Conservation (phyloP, 2,797 vertebrate genomes). For the Etheostoma perlongum region DNA sequence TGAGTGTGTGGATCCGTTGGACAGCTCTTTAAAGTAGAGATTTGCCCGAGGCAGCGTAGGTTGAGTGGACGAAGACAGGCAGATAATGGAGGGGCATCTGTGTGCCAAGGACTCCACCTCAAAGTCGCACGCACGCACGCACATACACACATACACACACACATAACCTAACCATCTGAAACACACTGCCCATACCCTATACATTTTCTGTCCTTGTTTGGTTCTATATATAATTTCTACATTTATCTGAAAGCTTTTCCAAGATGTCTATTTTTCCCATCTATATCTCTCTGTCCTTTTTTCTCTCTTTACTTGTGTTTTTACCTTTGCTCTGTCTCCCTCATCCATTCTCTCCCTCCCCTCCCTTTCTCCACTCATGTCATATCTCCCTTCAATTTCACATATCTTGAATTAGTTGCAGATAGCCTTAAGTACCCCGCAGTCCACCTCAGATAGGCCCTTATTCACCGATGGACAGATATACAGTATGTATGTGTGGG, state of each 20-base stretch:
- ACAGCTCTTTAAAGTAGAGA: constrained; percentile 96
- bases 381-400: constrained; percentile 85
- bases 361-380: constrained; percentile 61
- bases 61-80: constrained; percentile 89
- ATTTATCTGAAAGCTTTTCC: constrained; percentile 77
- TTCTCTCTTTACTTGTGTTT: constrained; percentile 26
- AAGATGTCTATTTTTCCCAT: constrained; percentile 68
- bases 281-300: constrained; percentile 28
- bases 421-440: constrained; percentile 83
- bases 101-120: constrained; percentile 87
- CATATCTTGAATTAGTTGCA: constrained; percentile 85
- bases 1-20: constrained; percentile 78
- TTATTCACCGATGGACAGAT: constrained; percentile 77
- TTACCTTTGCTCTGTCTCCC: constrained; percentile 4
- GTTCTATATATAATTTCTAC: constrained; percentile 71
- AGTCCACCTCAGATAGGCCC: constrained; percentile 76
- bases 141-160: constrained; percentile 25
- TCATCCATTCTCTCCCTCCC: constrained; percentile 16
- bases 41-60: constrained; percentile 92
- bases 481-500: constrained; percentile 51
- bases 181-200: constrained; percentile 44
- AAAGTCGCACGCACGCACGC: constrained; percentile 79
- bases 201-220: constrained; percentile 72
- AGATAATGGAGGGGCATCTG: constrained; percentile 82
- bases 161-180: constrained; percentile 31